Base-by-base conservation (phyloP, 2,797 vertebrate species). In the Tolypeutes matacus region DNA sequence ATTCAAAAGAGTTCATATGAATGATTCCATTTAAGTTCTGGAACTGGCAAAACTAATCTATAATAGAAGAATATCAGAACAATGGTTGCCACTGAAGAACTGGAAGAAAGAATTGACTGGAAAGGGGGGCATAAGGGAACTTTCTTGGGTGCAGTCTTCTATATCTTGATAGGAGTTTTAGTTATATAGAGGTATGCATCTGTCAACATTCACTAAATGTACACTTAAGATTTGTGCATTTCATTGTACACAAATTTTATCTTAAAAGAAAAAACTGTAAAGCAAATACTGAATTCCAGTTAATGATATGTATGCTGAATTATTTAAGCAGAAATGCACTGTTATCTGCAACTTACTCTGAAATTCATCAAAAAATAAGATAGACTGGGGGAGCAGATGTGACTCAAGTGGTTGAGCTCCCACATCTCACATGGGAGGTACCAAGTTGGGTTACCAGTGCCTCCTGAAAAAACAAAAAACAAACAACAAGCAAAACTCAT, bases 11-110 rank as follows among this genome's bases (percentile, higher is more conserved):
- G 75, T 58, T 80, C 20, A 9, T 87, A 31, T 51, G 7, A 62
- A 81, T 89, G 42, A 89, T 86, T 78, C 51, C 56, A 89, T 29
- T 53, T 75, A 96, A 78, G 46, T 87, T 87, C 29, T 64, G 67
- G 20, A 87, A 89, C 1, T 86, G 65, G 42, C 62, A 81, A 86
- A 95, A 86, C 51, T 89, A 86, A 69, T 29, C 27, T 75, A 29
- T 18, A 2, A 21, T 34, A 84, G 42, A 62, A 87, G 46, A 75
- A 23, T 60, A 84, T 72, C 12, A 78, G 27, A 62, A 86, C 2
- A 56, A 58, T 78, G 14, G 42, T 64, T 83, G 65, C 12, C 21
- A 91, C 67, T 97, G n/a, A 56, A 29, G 12, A n/a, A 85, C 73
- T 5, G 84, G n/a, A 62, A 94, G 36, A 92, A 82, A 69, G 20